Percentiles rank a stretch among this genome's conserved stretches.
Conservation (phyloP, 2,113 vertebrate genomes). For the Cyanistes caeruleus region DNA sequence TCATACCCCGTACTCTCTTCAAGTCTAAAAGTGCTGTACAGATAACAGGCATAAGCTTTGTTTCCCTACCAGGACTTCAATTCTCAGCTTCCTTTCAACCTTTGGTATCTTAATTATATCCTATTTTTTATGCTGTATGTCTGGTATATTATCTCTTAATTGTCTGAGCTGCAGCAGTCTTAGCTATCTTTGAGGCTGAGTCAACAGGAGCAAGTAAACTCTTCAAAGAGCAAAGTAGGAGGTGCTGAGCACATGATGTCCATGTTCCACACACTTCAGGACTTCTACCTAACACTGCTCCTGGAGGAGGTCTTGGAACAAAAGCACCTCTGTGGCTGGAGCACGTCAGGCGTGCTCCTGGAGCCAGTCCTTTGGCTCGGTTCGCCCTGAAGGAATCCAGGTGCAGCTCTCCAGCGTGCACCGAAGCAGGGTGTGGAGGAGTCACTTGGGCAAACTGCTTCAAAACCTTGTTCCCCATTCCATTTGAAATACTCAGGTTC, state of each 20-base stretch:
- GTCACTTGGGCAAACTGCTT: background rate
- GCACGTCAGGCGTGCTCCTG: background rate
- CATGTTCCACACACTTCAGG: accelerated
- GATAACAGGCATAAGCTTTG: conserved; percentile 13
- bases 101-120: conserved; percentile 44
- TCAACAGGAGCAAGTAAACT: background rate
- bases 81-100: conserved; percentile 42
- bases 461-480: accelerated
- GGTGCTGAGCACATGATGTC: accelerated
- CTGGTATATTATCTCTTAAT: background rate
- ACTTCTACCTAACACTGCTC: background rate
- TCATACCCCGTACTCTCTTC: background rate
- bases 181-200: background rate
- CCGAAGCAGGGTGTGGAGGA: background rate
- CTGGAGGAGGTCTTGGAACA: background rate
- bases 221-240: background rate
- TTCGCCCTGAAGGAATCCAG: background rate
- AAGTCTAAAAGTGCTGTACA: background rate
- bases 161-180: background rate
- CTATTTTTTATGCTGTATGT: background rate
- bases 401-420: background rate
- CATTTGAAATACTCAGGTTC: accelerated
- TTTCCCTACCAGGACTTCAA: background rate
- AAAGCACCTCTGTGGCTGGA: background rate
- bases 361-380: accelerated